Conservation (phyloP, 2,888 invertebrate genomes). For the Sceliomorpha sp. region DNA sequence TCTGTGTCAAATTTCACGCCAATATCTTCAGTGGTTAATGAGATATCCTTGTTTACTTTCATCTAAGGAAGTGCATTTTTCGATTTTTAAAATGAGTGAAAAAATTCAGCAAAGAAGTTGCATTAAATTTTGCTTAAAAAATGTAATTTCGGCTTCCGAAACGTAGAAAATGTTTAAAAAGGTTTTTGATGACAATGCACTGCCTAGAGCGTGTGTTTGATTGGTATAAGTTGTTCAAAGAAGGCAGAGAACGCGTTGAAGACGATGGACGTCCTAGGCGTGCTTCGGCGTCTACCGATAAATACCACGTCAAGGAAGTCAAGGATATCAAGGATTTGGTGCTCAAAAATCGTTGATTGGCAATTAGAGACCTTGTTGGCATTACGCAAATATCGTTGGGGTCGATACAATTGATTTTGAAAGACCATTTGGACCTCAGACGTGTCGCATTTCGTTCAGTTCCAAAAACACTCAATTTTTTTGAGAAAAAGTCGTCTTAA, state of each 20-base stretch:
- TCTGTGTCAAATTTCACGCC: too few relatives aligned
- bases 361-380: slow-evolving; percentile 18
- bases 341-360: slow-evolving; percentile 19
- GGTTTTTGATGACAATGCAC: slow-evolving; percentile 7
- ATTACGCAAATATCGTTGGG: slow-evolving; percentile 18
- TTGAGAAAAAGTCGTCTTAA: slow-evolving; percentile 3
- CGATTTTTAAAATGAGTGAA: too few relatives aligned
- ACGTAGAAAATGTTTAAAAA: slow-evolving; percentile 18
- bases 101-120: too few relatives aligned
- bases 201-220: slow-evolving; percentile 10
- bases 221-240: too few relatives aligned
- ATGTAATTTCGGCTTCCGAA: too few relatives aligned
- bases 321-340: slow-evolving; percentile 15
- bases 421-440: slow-evolving; percentile 14
- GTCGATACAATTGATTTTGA: slow-evolving; percentile 13
- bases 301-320: neutral
- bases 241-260: slow-evolving; percentile 17
- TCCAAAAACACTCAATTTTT: too few relatives aligned
- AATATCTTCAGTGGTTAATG: too few relatives aligned
- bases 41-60: too few relatives aligned
- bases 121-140: too few relatives aligned
- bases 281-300: slow-evolving; percentile 8
- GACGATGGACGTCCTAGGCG: slow-evolving; percentile 4
- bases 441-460: too few relatives aligned
- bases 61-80: too few relatives aligned